Percentiles rank a stretch among this genome's conserved stretches.
These are phyloP conservation scores for Passer montanus DNA, from an alignment of 2,113 vertebrate species.

Conservation along the genomic window DNA sequence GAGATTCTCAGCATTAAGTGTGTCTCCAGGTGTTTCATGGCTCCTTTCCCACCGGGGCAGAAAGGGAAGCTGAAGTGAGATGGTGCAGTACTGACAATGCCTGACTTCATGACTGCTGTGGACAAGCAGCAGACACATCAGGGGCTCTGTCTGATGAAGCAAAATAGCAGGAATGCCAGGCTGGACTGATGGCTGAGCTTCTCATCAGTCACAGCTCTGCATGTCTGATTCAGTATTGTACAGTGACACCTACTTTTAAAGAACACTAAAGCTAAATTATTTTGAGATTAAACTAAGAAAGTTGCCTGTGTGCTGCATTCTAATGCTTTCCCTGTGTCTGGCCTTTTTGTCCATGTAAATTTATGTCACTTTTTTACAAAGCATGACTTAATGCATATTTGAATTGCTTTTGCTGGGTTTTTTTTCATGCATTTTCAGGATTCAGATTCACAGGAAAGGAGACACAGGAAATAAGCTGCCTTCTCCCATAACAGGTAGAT, in stretches of 20 bases:
- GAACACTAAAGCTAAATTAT: neutral
- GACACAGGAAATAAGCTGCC: neutral
- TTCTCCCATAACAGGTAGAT: neutral
- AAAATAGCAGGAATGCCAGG: neutral
- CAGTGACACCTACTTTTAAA: neutral
- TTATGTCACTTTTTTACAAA: neutral
- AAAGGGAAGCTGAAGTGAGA: neutral
- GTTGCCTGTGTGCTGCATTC: neutral
- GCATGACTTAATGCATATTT: neutral
- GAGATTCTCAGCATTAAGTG: neutral
- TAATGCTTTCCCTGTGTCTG: neutral
- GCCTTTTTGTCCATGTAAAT: neutral
- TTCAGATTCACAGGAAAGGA: neutral
- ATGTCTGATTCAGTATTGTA: neutral
- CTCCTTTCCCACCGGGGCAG: neutral
- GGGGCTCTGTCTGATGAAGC: neutral
- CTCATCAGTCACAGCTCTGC: neutral
- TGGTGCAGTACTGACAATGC: rapidly evolving
- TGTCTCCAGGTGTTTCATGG: neutral
- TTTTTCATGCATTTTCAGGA: neutral
- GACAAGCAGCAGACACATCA: neutral
- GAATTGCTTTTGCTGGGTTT: neutral
- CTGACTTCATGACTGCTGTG: neutral
- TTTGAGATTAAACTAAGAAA: neutral
- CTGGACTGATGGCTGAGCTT: neutral